Evolutionary conservation across 2,797 vertebrate genomes (phyloP).

Genomic region (Podargus strigoides): DNA sequence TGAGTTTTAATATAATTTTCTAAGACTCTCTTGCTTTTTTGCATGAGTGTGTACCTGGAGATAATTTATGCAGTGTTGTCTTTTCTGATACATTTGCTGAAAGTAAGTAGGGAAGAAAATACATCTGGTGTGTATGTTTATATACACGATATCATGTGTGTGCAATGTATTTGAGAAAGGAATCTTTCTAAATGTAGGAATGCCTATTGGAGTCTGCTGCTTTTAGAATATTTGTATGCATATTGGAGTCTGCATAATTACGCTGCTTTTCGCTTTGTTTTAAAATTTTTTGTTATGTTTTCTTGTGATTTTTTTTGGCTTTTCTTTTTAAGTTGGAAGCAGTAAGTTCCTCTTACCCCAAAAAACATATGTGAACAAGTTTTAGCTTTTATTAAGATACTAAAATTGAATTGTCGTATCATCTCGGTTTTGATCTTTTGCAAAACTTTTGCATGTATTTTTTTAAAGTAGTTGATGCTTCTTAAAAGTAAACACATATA

Average conservation of each 20-base stretch:
- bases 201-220: background rate
- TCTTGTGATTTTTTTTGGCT: background rate
- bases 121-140: background rate
- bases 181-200: background rate
- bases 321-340: background rate
- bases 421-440: background rate
- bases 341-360: background rate
- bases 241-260: background rate
- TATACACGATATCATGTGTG: rapidly evolving
- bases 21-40: background rate
- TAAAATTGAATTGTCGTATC: background rate
- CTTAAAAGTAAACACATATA: background rate
- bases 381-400: background rate
- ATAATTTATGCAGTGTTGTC: background rate
- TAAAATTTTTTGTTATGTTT: background rate
- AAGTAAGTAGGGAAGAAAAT: background rate
- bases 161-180: background rate
- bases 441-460: background rate
- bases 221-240: background rate
- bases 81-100: background rate
- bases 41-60: background rate
- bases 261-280: background rate
- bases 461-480: background rate
- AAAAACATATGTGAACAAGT: background rate
- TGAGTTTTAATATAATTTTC: background rate